Base-by-base conservation (phyloP, 2,797 vertebrate genomes). In the Austrolebias charrua region DNA sequence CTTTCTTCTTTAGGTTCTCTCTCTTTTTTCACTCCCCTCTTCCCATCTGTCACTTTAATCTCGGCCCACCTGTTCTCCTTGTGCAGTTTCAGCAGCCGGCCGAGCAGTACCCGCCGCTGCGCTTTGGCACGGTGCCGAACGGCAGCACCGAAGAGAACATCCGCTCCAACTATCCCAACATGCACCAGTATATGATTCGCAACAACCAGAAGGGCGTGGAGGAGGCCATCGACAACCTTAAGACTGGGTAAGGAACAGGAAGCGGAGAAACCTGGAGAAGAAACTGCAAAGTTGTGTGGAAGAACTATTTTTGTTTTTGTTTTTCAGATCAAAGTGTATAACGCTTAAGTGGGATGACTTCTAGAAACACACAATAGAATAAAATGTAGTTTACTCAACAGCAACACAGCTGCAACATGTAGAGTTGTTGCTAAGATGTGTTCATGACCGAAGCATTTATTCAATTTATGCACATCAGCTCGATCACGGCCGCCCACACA, bases 71-170 rank as follows among this genome's bases (percentile, higher is more conserved):
- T 66, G 55, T 44, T 48, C 31, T 24, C 0, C 71, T 20, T 1
- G 0, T 43, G 2, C 69, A 97, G 95, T 97, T 96, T 73, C 95
- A 97, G 92, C 91, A 94, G 19, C 96, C 96, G 2, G 90, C 95
- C 8, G 95, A 97, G 78, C 96, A 97, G 86, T 96, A 96, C 80
- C 96, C 95, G 0, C 95, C 95, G 0, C 88, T 97, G 52, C 93
- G 94, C 18, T 97, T 97, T 47, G 96, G 95, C 44, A 97, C 96
- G 0, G 95, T 97, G 72, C 96, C 96, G 15, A 97, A 97, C 12
- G 96, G 96, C 47, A 96, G 95, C 90, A 97, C 95, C 0, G 95
- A 97, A 89, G 95, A 96, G 84, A 97, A 97, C 80, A 97, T 97
- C 67, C 94, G 94, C 73, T 96, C 94, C 87, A 97, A 97, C 83